Evolutionary conservation across 2,888 invertebrate genomes (phyloP).

Genomic region (Chrysolina americana): DNA sequence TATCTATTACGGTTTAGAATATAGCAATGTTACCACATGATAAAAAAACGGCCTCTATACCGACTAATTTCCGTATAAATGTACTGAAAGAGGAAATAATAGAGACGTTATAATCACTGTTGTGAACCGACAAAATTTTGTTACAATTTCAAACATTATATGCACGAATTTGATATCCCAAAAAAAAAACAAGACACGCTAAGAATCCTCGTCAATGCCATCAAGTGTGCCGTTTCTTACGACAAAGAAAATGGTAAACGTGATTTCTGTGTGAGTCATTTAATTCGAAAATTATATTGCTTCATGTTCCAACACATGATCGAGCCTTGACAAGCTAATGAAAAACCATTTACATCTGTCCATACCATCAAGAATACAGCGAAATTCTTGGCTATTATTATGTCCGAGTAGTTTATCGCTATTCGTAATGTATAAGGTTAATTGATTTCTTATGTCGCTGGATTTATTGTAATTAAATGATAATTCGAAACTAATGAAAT

Average conservation of each 20-base stretch:
- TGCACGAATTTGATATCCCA: too few relatives aligned
- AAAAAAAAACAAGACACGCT: background rate
- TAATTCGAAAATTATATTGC: constrained; percentile 3
- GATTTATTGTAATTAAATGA: constrained; percentile 7
- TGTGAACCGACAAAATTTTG: too few relatives aligned
- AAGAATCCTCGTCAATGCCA: background rate
- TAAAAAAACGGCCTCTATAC: too few relatives aligned
- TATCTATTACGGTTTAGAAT: too few relatives aligned
- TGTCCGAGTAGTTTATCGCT: constrained; percentile 4
- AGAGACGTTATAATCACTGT: too few relatives aligned
- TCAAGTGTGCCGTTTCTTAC: background rate
- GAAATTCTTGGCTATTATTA: constrained; percentile 5
- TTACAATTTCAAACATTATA: too few relatives aligned
- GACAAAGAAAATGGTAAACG: background rate
- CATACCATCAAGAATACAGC: constrained; percentile 1
- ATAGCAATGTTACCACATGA: too few relatives aligned
- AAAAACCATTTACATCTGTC: background rate
- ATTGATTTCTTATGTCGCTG: constrained; percentile 1
- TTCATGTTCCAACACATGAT: constrained; percentile 2
- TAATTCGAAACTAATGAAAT: constrained; percentile 1
- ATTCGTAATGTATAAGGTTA: constrained; percentile 1
- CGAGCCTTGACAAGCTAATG: background rate
- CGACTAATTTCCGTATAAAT: too few relatives aligned
- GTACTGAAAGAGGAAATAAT: too few relatives aligned
- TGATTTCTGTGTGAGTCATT: background rate